phyloP scores from a whole-genome alignment of 2,113 vertebrate genomes.

The Phaetusa simplex region DNA sequence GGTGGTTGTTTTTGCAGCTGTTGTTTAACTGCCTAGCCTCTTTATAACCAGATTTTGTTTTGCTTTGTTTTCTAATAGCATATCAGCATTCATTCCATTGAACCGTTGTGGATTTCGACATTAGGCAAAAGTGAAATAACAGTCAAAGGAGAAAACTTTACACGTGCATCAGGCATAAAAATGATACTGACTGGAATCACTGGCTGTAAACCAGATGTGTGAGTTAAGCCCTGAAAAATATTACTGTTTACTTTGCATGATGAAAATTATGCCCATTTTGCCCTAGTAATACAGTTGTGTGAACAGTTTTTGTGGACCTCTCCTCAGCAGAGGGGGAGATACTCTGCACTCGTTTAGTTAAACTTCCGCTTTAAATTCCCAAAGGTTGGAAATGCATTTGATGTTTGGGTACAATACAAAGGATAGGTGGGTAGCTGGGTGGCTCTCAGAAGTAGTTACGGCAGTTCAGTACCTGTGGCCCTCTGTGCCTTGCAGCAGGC shows the following conservation, averaged over 20 bases:
- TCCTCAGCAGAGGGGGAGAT: background rate
- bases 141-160: constrained; percentile 84
- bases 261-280: background rate
- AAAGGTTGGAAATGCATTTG: background rate
- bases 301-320: background rate
- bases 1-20: background rate
- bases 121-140: constrained; percentile 82
- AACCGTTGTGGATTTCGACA: constrained; percentile 80
- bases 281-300: background rate
- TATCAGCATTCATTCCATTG: constrained; percentile 78
- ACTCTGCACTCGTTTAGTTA: background rate
- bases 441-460: background rate
- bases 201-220: constrained; percentile 80
- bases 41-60: constrained; percentile 32
- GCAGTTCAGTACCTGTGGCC: background rate
- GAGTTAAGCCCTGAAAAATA: constrained; percentile 57
- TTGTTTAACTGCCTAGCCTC: background rate
- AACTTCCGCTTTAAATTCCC: background rate
- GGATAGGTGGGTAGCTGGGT: background rate
- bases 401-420: background rate
- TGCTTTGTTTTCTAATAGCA: constrained; percentile 68
- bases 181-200: constrained; percentile 79
- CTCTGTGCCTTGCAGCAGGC: background rate
- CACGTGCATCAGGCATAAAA: constrained; percentile 68
- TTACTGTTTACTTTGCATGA: background rate